Evolutionary conservation across 2,888 invertebrate species (phyloP).

Genomic region (Diploptera punctata): DNA sequence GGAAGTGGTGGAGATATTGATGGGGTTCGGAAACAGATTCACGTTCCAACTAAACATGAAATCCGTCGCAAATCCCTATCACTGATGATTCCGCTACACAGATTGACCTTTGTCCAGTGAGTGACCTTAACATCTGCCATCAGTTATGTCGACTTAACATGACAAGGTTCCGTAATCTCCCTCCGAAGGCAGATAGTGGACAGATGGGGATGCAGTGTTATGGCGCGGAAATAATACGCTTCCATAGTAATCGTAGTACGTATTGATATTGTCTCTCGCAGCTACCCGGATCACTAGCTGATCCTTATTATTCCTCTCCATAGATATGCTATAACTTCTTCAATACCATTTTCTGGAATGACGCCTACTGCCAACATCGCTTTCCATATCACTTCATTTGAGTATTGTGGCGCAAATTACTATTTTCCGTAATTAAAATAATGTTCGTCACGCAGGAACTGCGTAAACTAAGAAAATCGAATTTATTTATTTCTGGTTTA

Average conservation of each 20-base stretch:
- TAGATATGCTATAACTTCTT: too few species aligned
- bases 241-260: not conserved
- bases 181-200: conserved; percentile 20
- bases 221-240: conserved; percentile 25
- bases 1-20: conserved; percentile 24
- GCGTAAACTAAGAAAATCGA: too few species aligned
- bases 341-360: too few species aligned
- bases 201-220: conserved; percentile 17
- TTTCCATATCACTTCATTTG: too few species aligned
- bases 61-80: conserved; percentile 22
- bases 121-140: conserved; percentile 29
- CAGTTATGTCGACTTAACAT: conserved; percentile 25
- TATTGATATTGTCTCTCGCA: too few species aligned
- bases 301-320: too few species aligned
- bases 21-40: conserved; percentile 24
- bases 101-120: conserved; percentile 25
- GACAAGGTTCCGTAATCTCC: conserved; percentile 19
- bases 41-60: conserved; percentile 23
- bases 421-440: too few species aligned
- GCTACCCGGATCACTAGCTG: too few species aligned
- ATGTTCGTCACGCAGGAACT: too few species aligned
- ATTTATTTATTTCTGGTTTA: too few species aligned
- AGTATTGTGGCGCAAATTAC: too few species aligned
- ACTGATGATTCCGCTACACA: conserved; percentile 13
- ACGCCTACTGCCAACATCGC: too few species aligned